Conservation (phyloP, 2,888 invertebrate species). For the Liopterus haemorrhoidalis region DNA sequence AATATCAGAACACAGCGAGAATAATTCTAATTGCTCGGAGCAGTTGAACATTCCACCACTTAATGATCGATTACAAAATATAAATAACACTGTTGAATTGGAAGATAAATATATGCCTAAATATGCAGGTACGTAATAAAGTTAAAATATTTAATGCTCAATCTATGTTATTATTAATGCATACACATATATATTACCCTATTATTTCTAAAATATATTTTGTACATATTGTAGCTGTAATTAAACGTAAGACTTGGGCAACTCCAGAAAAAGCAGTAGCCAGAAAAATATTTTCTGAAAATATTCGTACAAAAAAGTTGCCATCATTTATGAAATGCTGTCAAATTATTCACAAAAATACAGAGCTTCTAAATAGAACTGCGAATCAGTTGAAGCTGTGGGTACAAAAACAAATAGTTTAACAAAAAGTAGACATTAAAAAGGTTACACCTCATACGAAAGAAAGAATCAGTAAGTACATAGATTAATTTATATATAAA, state of each 20-base stretch:
- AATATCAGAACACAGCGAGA: too few relatives aligned
- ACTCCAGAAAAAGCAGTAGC: constrained; percentile 3
- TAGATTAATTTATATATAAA: too few relatives aligned
- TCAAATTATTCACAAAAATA: background rate
- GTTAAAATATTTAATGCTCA: too few relatives aligned
- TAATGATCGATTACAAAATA: background rate
- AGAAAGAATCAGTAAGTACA: too few relatives aligned
- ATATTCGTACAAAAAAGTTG: background rate
- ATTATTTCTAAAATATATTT: background rate
- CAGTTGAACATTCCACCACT: too few relatives aligned
- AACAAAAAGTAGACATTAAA: too few relatives aligned
- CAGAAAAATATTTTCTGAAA: background rate
- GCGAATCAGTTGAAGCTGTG: background rate
- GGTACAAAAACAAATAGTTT: background rate
- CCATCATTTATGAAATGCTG: background rate
- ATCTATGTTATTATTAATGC: too few relatives aligned
- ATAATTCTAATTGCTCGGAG: too few relatives aligned
- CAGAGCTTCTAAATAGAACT: background rate
- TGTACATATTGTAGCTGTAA: background rate
- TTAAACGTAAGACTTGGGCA: background rate
- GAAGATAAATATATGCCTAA: too few relatives aligned
- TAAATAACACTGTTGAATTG: too few relatives aligned
- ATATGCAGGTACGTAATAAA: too few relatives aligned
- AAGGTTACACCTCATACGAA: too few relatives aligned
- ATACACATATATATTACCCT: background rate